Conservation (phyloP, 2,113 vertebrate species). For the Carassius auratus region DNA sequence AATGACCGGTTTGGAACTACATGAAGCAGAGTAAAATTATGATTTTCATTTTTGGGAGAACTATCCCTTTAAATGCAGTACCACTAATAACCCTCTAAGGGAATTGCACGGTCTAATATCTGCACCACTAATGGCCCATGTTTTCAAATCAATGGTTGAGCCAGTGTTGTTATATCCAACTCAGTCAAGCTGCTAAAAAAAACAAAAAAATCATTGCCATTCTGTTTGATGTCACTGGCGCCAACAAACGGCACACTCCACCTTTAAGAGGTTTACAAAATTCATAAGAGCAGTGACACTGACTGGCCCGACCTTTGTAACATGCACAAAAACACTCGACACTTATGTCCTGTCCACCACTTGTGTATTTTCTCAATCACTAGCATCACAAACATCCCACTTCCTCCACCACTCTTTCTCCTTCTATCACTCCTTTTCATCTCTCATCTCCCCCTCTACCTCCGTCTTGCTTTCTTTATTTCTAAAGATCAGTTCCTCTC, state of each 20-base stretch:
- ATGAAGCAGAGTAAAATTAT: not conserved
- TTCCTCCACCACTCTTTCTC: constrained; percentile 10
- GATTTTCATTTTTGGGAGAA: not conserved
- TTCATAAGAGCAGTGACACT: not conserved
- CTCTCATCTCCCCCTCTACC: constrained; percentile 15
- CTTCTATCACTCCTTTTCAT: constrained; percentile 20
- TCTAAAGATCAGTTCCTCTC: constrained; percentile 62
- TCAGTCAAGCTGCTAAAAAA: not conserved
- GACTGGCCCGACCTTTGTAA: constrained; percentile 4
- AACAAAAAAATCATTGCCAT: not conserved
- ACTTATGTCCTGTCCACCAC: constrained; percentile 29
- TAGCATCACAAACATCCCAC: constrained; percentile 32
- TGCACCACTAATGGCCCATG: not conserved
- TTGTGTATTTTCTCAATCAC: constrained; percentile 40
- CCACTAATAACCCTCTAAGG: not conserved
- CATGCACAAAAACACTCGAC: not conserved
- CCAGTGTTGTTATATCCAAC: not conserved
- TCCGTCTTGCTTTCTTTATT: not conserved
- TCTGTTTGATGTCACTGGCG: not conserved
- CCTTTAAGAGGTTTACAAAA: not conserved
- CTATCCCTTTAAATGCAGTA: not conserved
- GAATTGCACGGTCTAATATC: not conserved
- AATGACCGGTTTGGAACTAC: not conserved
- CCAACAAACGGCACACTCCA: constrained; percentile 8
- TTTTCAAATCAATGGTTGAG: constrained; percentile 4